Conservation (phyloP, 2,113 vertebrate genomes). For the Etheostoma spectabile region DNA sequence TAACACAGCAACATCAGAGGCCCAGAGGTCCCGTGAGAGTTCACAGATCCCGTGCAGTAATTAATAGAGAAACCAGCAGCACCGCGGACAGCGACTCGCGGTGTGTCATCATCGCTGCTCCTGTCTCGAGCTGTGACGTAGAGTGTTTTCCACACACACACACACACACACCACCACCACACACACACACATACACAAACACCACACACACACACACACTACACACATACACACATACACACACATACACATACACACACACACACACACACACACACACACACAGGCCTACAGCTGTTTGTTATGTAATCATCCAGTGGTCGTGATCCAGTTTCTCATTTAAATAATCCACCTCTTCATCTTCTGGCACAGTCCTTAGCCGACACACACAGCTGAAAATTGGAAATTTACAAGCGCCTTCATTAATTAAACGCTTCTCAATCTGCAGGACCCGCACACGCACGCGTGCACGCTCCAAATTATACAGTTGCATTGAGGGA, state of each 20-base stretch:
- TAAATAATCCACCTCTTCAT: conserved; percentile 75
- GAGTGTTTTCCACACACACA: neutral
- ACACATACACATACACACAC: neutral
- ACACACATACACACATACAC: conserved; percentile 28
- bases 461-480: conserved; percentile 19
- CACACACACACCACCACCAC: neutral
- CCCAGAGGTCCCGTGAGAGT: conserved; percentile 65
- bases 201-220: neutral
- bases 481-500: conserved; percentile 23
- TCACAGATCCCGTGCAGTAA: conserved; percentile 58
- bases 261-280: conserved; percentile 2
- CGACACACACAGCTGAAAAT: conserved; percentile 50
- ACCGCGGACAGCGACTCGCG: conserved; percentile 49
- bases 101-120: conserved; percentile 40
- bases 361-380: conserved; percentile 45
- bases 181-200: neutral
- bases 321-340: conserved; percentile 73
- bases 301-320: conserved; percentile 78
- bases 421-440: conserved; percentile 58
- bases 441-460: conserved; percentile 25
- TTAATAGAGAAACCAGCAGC: conserved; percentile 61
- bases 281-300: conserved; percentile 77
- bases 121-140: conserved; percentile 43
- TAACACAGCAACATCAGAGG: conserved; percentile 70
- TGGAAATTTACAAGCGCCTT: conserved; percentile 40